Conservation (phyloP, 2,888 invertebrate genomes). For the Cheiracanthium punctorium region DNA sequence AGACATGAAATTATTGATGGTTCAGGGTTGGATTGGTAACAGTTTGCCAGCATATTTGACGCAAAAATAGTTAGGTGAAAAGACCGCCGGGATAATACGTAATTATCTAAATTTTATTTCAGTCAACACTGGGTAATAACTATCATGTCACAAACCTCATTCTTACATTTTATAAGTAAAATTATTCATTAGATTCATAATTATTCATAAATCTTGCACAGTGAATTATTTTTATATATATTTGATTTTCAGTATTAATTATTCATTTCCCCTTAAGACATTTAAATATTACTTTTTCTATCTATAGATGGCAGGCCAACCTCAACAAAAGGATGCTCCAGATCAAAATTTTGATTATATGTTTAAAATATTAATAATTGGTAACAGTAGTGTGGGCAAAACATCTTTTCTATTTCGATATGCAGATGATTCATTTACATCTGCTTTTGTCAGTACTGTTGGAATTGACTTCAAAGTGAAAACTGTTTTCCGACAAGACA, state of each 20-base stretch:
- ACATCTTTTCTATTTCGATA: constrained; percentile 99
- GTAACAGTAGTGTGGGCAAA: constrained; percentile 98
- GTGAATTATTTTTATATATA: too few relatives aligned
- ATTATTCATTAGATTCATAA: not conserved
- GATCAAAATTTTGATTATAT: constrained; percentile 99
- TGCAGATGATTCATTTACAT: constrained; percentile 99
- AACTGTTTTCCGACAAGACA: constrained; percentile 99
- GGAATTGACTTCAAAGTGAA: constrained; percentile 99
- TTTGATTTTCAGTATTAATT: not conserved
- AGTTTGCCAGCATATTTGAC: too few relatives aligned
- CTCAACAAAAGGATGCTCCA: constrained; percentile 96
- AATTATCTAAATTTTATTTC: too few relatives aligned
- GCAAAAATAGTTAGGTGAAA: too few relatives aligned
- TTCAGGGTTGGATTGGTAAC: too few relatives aligned
- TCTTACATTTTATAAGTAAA: too few relatives aligned
- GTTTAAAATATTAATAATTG: constrained; percentile 97
- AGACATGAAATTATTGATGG: too few relatives aligned
- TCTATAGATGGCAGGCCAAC: constrained; percentile 82
- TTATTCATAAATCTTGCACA: too few relatives aligned
- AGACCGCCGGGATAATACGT: too few relatives aligned
- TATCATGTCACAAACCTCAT: too few relatives aligned
- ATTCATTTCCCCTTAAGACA: not conserved
- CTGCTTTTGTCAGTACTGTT: constrained; percentile 99
- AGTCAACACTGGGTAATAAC: too few relatives aligned
- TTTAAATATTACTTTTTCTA: not conserved